These are phyloP conservation scores for Lasiurus borealis DNA, from an alignment of 2,113 vertebrate species.

Conservation along the genomic window DNA sequence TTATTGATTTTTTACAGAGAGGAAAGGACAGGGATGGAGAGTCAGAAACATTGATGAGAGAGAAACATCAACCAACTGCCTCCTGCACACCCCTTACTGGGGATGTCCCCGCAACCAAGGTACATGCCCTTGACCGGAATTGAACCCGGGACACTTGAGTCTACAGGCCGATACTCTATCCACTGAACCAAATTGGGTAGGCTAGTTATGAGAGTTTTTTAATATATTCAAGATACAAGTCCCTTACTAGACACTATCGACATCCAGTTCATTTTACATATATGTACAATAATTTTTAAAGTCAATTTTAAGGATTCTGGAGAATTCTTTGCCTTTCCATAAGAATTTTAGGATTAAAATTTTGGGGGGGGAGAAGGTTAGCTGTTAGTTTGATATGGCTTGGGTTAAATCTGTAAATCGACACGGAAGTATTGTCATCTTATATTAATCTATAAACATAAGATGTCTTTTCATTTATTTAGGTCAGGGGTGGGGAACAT, in stretches of 20 bases:
- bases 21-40: too few species aligned
- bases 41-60: too few species aligned
- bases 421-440: background rate
- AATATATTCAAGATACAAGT: background rate
- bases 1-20: too few species aligned
- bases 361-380: background rate
- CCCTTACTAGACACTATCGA: background rate
- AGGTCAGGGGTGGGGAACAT: background rate
- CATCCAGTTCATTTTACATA: background rate
- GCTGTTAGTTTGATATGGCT: background rate
- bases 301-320: background rate
- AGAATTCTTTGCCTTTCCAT: constrained; percentile 4
- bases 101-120: too few species aligned
- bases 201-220: background rate
- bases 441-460: background rate
- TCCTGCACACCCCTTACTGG: too few species aligned
- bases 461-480: background rate
- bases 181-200: too few species aligned
- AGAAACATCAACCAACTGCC: too few species aligned
- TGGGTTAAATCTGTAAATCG: background rate
- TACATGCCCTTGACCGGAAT: too few species aligned
- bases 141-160: too few species aligned
- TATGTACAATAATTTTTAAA: background rate
- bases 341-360: background rate
- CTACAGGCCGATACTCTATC: too few species aligned